Evolutionary conservation across 2,113 vertebrate genomes (phyloP).

Genomic region (Indicator maculatus): DNA sequence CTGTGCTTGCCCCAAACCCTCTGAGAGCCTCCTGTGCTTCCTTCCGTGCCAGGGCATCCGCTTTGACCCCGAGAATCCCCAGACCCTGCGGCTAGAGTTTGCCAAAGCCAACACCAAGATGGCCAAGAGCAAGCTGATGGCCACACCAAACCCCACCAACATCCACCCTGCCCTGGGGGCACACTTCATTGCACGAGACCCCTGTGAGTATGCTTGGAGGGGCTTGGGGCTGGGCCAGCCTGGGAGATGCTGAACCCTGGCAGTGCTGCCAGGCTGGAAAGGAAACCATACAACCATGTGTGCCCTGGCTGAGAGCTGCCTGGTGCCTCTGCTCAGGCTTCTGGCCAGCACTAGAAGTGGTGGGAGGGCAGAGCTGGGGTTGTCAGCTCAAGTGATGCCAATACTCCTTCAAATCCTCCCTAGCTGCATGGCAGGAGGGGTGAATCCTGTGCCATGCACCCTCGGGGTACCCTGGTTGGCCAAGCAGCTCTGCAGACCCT

Average conservation of each 20-base stretch:
- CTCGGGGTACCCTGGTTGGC: not conserved
- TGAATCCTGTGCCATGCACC: not conserved
- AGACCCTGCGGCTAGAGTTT: conserved; percentile 98
- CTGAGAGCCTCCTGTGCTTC: conserved; percentile 4
- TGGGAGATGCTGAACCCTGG: not conserved
- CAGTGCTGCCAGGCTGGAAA: not conserved
- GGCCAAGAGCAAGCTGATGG: conserved; percentile 99
- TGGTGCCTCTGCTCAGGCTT: not conserved
- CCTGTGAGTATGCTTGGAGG: conserved; percentile 87
- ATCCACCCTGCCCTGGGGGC: conserved; percentile 96
- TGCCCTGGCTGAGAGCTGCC: not conserved
- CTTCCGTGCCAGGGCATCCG: conserved; percentile 87
- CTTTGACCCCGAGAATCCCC: conserved; percentile 98
- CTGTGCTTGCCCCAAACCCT: not conserved
- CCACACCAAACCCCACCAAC: conserved; percentile 95
- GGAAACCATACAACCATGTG: rapidly evolving
- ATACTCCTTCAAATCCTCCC: not conserved
- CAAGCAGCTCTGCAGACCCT: not conserved
- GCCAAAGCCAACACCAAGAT: conserved; percentile 99
- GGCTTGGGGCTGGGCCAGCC: not conserved
- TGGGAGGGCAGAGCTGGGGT: not conserved
- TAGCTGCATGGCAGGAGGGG: not conserved
- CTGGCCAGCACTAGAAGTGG: not conserved
- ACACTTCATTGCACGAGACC: conserved; percentile 98
- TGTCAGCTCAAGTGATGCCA: not conserved